phyloP scores from a whole-genome alignment of 2,888 invertebrate species.

The Tillus elongatus region DNA sequence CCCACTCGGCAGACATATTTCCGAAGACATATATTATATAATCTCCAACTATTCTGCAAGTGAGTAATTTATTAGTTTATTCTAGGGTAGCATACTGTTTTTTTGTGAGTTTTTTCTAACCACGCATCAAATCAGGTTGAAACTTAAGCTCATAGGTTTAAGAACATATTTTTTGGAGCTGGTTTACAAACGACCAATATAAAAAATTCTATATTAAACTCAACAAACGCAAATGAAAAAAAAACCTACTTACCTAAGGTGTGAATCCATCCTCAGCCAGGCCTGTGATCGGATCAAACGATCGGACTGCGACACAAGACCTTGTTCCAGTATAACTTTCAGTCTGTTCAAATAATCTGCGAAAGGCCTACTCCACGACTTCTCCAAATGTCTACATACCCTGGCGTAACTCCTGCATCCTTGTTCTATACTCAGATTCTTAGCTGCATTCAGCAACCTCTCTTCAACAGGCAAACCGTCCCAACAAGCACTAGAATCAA shows the following conservation, averaged over 20 bases:
- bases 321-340: slow-evolving; percentile 58
- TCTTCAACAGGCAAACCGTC: slow-evolving; percentile 70
- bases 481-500: slow-evolving; percentile 64
- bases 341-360: slow-evolving; percentile 51
- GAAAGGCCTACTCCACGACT: slow-evolving; percentile 32
- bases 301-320: slow-evolving; percentile 60
- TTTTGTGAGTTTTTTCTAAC: too few species aligned
- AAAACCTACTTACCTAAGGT: slow-evolving; percentile 29
- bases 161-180: too few species aligned
- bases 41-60: too few species aligned
- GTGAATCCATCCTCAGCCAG: slow-evolving; percentile 54
- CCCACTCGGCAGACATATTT: too few species aligned
- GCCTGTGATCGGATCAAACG: slow-evolving; percentile 54
- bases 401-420: slow-evolving; percentile 70
- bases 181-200: too few species aligned
- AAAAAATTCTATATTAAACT: too few species aligned
- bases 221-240: too few species aligned
- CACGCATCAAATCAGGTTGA: too few species aligned
- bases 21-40: too few species aligned
- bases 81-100: too few species aligned
- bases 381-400: slow-evolving; percentile 36
- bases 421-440: slow-evolving; percentile 70
- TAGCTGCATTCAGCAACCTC: slow-evolving; percentile 68
- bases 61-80: too few species aligned
- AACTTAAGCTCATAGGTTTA: too few species aligned